Evolutionary conservation across 2,888 invertebrate genomes (phyloP).

Genomic region (Hemicrepidius hirtus): DNA sequence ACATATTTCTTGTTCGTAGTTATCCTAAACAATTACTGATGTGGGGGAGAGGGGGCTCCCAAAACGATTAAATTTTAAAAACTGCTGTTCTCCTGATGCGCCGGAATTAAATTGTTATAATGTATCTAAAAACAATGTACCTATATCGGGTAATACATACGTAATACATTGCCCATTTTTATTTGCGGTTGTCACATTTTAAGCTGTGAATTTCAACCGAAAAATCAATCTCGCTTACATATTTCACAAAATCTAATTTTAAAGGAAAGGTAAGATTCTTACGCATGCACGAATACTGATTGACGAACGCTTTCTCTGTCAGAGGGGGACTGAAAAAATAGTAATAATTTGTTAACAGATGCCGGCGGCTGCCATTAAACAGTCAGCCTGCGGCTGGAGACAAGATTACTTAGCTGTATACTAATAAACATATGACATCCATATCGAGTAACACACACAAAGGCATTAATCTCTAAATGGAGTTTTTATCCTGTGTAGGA

Average conservation of each 20-base stretch:
- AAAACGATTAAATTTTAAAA: too few relatives aligned
- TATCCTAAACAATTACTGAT: too few relatives aligned
- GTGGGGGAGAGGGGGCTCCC: too few relatives aligned
- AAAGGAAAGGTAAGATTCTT: slow-evolving; percentile 14
- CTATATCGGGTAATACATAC: too few relatives aligned
- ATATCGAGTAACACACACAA: slow-evolving; percentile 46
- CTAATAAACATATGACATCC: slow-evolving; percentile 53
- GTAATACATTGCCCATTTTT: neutral
- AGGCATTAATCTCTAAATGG: slow-evolving; percentile 35
- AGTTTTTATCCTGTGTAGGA: slow-evolving; percentile 20
- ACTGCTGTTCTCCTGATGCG: too few relatives aligned
- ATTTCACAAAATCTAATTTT: slow-evolving; percentile 18
- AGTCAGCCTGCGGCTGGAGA: slow-evolving; percentile 28
- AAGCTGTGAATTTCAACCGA: slow-evolving; percentile 10
- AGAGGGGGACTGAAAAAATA: slow-evolving; percentile 23
- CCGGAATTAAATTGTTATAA: too few relatives aligned
- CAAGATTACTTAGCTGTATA: slow-evolving; percentile 42
- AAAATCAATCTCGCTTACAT: slow-evolving; percentile 18
- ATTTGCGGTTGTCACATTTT: neutral
- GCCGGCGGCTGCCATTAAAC: slow-evolving; percentile 30
- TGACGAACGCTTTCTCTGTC: slow-evolving; percentile 25
- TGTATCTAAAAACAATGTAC: too few relatives aligned
- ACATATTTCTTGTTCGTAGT: too few relatives aligned
- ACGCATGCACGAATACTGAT: slow-evolving; percentile 11
- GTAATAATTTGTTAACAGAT: slow-evolving; percentile 32